These are phyloP conservation scores for Cantharis nigra DNA, from an alignment of 2,888 invertebrate genomes.

Conservation along the genomic window DNA sequence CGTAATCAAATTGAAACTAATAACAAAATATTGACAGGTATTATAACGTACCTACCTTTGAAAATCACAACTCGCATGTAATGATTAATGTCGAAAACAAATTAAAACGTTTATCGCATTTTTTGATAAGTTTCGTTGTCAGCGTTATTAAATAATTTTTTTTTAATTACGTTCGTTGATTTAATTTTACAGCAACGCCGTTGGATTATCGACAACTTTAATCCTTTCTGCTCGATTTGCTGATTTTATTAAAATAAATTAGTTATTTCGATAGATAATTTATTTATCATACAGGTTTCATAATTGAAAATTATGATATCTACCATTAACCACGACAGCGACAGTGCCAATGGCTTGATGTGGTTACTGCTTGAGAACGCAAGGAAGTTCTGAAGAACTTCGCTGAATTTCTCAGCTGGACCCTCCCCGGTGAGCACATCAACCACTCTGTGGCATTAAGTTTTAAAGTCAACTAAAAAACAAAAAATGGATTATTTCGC, in stretches of 20 bases:
- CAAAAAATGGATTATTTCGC: too few species aligned
- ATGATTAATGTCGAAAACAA: constrained; percentile 1
- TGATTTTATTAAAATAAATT: background rate
- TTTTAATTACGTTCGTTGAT: background rate
- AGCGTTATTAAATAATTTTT: background rate
- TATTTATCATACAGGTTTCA: background rate
- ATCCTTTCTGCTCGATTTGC: background rate
- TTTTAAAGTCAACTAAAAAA: too few species aligned
- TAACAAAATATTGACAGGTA: constrained; percentile 20
- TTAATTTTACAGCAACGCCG: background rate
- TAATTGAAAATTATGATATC: background rate
- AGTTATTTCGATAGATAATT: background rate
- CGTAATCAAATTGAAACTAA: constrained; percentile 27
- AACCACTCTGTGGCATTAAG: too few species aligned
- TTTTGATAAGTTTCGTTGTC: background rate
- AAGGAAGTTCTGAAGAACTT: too few species aligned
- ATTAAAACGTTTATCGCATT: constrained; percentile 3
- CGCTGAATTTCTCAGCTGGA: too few species aligned
- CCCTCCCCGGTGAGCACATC: too few species aligned
- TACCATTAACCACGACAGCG: too few species aligned
- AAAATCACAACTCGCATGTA: background rate
- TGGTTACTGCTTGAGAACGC: too few species aligned
- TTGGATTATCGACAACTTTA: background rate
- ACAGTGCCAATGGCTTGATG: too few species aligned
- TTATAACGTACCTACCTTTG: background rate